Evolutionary conservation across 2,888 invertebrate species (phyloP).

Genomic region (Tetrapedia diversipes): DNA sequence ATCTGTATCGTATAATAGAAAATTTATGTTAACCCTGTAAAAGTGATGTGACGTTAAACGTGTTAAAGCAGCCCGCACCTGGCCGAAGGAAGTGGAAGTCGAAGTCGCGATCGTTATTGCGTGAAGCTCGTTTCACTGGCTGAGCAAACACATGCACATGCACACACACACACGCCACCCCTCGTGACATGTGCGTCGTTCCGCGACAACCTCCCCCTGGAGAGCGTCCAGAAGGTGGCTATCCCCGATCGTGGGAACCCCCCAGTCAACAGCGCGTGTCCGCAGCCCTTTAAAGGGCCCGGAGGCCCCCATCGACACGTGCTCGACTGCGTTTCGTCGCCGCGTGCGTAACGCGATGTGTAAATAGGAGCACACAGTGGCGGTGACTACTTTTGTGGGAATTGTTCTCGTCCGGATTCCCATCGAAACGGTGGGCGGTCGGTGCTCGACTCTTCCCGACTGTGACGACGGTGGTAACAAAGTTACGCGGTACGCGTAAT

Average conservation of each 20-base stretch:
- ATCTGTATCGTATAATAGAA: no score
- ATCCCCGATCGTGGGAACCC: constrained; percentile 58
- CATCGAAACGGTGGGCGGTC: constrained; percentile 45
- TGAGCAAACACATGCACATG: constrained; percentile 49
- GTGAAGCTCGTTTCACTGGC: constrained; percentile 42
- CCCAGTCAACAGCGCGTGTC: constrained; percentile 54
- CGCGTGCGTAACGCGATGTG: not conserved
- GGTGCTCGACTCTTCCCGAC: constrained; percentile 26
- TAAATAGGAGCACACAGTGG: constrained; percentile 39
- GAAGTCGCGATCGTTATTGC: constrained; percentile 46
- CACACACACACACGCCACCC: no score
- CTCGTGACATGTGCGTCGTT: constrained; percentile 45
- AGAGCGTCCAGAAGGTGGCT: constrained; percentile 32
- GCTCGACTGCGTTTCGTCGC: constrained; percentile 4
- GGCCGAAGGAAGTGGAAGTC: constrained; percentile 18
- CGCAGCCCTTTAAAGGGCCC: constrained; percentile 50
- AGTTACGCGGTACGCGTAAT: no score
- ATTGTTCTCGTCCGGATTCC: constrained; percentile 55
- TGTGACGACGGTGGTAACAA: not conserved
- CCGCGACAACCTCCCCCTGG: constrained; percentile 35
- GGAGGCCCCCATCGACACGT: constrained; percentile 57
- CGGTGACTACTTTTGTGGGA: constrained; percentile 60
- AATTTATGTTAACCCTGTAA: no score
- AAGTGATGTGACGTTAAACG: no score
- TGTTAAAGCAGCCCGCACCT: constrained; percentile 1